A percentile compares a stretch with the other conserved stretches of the same genome.
phyloP scores from a whole-genome alignment of 2,797 vertebrate species.

The Lagorchestes hirsutus region DNA sequence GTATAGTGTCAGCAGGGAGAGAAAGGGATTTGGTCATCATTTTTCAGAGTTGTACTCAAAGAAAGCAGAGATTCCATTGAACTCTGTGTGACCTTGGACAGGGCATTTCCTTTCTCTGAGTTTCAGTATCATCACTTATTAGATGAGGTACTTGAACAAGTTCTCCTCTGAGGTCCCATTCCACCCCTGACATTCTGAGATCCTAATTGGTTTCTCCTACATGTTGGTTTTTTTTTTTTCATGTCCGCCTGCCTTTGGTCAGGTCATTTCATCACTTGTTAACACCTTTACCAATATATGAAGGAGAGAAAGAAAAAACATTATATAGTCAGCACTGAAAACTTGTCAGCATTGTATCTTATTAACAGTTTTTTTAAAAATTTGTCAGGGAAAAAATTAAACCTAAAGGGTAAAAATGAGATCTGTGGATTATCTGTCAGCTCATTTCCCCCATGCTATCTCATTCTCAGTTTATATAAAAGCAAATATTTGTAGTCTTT shows the following conservation, averaged over 20 bases:
- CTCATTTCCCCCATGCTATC: slow-evolving; percentile 56
- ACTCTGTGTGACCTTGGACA: neutral
- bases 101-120: neutral
- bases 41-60: neutral
- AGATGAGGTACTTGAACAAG: neutral
- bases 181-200: neutral
- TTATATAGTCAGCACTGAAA: neutral
- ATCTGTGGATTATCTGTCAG: neutral
- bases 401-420: neutral
- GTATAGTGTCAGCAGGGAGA: neutral
- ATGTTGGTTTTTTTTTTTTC: slow-evolving; percentile 58
- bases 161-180: neutral
- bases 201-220: neutral
- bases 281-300: slow-evolving; percentile 1
- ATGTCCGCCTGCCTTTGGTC: slow-evolving; percentile 25
- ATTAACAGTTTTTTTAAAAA: slow-evolving; percentile 23
- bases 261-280: slow-evolving; percentile 18
- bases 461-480: slow-evolving; percentile 3
- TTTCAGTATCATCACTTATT: neutral
- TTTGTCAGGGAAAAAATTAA: neutral
- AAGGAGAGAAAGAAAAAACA: neutral
- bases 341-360: slow-evolving; percentile 11
- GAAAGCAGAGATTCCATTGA: neutral
- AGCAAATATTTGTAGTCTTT: neutral
- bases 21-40: neutral